Conservation (phyloP, 2,113 vertebrate genomes). For the Himantopus leucocephalus region DNA sequence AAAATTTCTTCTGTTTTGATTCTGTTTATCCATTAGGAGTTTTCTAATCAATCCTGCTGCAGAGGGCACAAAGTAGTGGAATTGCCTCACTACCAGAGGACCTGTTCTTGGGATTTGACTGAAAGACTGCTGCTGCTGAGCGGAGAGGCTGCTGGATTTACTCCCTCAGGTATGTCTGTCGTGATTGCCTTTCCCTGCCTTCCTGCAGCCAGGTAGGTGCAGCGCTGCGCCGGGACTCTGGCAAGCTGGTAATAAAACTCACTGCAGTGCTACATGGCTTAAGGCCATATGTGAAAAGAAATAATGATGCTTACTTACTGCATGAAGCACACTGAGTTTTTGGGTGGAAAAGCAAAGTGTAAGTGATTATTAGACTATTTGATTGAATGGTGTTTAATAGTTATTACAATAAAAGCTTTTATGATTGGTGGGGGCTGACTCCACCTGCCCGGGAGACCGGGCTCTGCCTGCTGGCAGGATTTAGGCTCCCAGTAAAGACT, state of each 20-base stretch:
- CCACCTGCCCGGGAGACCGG: neutral
- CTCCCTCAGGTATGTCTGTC: neutral
- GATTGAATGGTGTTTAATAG: neutral
- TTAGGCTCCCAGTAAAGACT: neutral
- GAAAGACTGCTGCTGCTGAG: neutral
- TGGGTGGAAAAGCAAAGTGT: neutral
- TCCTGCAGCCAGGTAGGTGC: fast-evolving
- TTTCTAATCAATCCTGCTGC: neutral
- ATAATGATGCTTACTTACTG: neutral
- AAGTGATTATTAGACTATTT: neutral
- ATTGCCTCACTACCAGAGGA: neutral
- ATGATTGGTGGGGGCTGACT: neutral
- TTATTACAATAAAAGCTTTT: neutral
- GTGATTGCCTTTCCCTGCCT: neutral
- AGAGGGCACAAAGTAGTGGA: fast-evolving
- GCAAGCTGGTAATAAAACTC: neutral
- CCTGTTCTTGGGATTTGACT: neutral
- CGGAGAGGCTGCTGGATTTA: neutral
- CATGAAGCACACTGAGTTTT: neutral
- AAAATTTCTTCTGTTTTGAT: neutral
- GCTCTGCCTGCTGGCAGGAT: neutral
- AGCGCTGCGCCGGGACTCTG: fast-evolving
- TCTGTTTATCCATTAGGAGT: neutral
- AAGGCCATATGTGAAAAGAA: neutral
- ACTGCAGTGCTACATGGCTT: neutral